Base-by-base conservation (phyloP, 2,797 vertebrate genomes). In the Molossus alvarezi region DNA sequence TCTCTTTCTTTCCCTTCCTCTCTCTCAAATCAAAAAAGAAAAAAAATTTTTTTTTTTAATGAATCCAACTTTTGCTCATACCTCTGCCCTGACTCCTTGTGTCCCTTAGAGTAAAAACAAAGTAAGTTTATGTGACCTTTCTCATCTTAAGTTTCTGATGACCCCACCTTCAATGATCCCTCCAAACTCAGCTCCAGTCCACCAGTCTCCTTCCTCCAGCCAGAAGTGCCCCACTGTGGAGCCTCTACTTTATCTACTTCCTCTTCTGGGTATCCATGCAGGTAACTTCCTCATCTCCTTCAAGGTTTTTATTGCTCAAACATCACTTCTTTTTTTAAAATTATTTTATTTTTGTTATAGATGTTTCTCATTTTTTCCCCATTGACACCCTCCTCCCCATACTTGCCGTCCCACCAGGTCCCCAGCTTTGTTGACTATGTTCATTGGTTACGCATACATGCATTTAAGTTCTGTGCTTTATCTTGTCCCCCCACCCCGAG, bases 371-470 rank as follows among this genome's bases (percentile, higher is more conserved):
- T 45, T 45, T 45, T 45, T 45, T 45, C 15, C 15, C 64, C 29
- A 67, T 9, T 33, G 6, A 17, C 15, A 6, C 29, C 33, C 33
- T 67, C 9, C 65, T 67, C n/a, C 29, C n/a, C 65, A 67, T 33
- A 29, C 15, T n/a, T 3, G 7, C 64, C 57, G 2, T 0, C 0
- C 2, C n/a, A 67, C 29, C 29, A 8, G 15, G 17, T 9, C n/a
- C 17, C 65, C 15, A 17, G 41, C n/a, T 17, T 5, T 33, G 18
- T 18, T 65, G 15, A 18, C 65, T 67, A n/a, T 67, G 65, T 67
- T 8, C 29, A 9, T 67, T 15, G 60, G 29, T 18, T n/a, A n/a
- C n/a, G 29, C 29, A n/a, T 65, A 65, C 29, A 29, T 65, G 64
- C 64, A 65, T 17, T n/a, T 14, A n/a, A n/a, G 64, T n/a, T n/a